Base-by-base conservation (phyloP, 2,797 vertebrate species). In the Morelia viridis region DNA sequence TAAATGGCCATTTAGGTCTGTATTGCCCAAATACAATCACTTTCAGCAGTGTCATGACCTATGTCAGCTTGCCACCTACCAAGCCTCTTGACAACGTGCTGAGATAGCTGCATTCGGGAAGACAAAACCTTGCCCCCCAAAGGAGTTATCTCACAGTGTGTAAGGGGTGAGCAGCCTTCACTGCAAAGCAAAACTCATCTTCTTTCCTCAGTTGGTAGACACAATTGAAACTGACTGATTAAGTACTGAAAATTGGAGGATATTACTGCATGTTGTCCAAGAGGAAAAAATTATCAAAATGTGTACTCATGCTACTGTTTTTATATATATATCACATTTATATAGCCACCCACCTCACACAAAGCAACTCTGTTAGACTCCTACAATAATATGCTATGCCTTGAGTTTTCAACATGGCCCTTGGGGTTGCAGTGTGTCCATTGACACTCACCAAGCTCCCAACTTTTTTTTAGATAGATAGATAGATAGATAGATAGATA, bases 1-100 rank as follows among this genome's bases (percentile, higher is more conserved):
- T 92, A 96, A 96, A 96, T 92, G 95, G 96, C 94, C 96, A 96
- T 96, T 96, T 96, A 94, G 96, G 68, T 94, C 94, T 93, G 87
- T 84, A 89, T 92, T 92, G 64, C 84, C 88, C 89, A 76, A 93
- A 93, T 92, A 90, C 92, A 95, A 92, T 94, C 92, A 95, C 96
- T 94, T 84, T 85, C 90, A 94, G 94, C 95, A 91, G 57, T 94
- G 94, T 96, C 95, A 94, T 91, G 94, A 94, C 95, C 94, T 94
- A 64, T 95, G 96, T 96, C 95, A 95, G 93, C 89, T 96, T 92
- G 1, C 94, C 95, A 95, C 92, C 94, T 85, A 87, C 92, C 90
- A 95, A 93, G 92, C 94, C 95, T 95, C 87, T 88, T 92, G 91
- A 96, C 94, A 96, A 95, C 90, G 85, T 89, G 83, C 93, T 64